phyloP scores from a whole-genome alignment of 2,797 vertebrate genomes.

The Silurus aristotelis region DNA sequence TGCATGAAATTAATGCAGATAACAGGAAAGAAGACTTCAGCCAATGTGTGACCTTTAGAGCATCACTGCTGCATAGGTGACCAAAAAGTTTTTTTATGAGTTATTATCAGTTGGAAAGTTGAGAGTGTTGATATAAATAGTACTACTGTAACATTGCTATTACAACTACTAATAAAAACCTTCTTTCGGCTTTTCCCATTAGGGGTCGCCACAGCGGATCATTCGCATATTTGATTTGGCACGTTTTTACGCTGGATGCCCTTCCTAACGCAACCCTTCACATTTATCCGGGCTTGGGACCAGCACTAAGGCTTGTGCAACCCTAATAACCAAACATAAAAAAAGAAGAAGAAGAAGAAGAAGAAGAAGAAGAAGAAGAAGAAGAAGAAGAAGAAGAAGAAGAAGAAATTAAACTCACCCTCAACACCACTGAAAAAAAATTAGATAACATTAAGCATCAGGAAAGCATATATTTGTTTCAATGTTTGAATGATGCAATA shows the following conservation, averaged over 20 bases:
- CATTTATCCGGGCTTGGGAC: too few species aligned
- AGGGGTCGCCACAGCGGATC: too few species aligned
- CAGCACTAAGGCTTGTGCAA: too few species aligned
- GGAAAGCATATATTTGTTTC: background rate
- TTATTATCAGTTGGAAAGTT: background rate
- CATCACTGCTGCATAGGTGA: background rate
- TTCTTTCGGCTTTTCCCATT: too few species aligned
- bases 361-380: background rate
- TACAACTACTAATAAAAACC: background rate
- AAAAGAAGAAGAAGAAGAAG: background rate
- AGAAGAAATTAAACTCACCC: constrained; percentile 77
- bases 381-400: background rate
- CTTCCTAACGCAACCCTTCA: too few species aligned
- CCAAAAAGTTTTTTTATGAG: background rate
- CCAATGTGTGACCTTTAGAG: constrained; percentile 2
- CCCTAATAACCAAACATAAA: background rate
- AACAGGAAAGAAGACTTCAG: constrained; percentile 6
- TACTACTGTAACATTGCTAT: background rate
- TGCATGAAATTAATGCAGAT: background rate
- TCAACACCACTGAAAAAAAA: constrained; percentile 78
- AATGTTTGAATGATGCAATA: background rate
- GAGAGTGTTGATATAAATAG: background rate
- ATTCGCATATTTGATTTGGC: too few species aligned
- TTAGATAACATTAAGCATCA: constrained; percentile 16
- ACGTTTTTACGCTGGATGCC: too few species aligned